A percentile compares a stretch with the other conserved stretches of the same genome.
phyloP scores from a whole-genome alignment of 2,888 invertebrate species.

The Lagria hirta region DNA sequence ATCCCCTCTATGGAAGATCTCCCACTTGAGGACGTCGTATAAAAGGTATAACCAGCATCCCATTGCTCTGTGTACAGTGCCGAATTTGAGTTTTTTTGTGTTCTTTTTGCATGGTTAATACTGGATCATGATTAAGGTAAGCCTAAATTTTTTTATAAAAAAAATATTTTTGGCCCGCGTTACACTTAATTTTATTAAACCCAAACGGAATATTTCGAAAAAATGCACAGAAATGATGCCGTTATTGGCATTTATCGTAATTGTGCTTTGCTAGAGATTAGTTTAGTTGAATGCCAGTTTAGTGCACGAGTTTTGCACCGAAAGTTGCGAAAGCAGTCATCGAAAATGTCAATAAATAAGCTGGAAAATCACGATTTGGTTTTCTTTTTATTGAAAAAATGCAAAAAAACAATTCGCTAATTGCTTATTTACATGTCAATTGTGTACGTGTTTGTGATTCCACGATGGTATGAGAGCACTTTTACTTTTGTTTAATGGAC shows the following conservation, averaged over 20 bases:
- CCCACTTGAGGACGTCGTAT: slow-evolving; percentile 47
- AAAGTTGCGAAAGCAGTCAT: slow-evolving; percentile 14
- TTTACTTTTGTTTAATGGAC: too few species aligned
- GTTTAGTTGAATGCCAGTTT: slow-evolving; percentile 19
- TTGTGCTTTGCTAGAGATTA: slow-evolving; percentile 15
- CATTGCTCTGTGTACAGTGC: slow-evolving; percentile 43
- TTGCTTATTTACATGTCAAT: too few species aligned
- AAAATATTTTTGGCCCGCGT: background rate
- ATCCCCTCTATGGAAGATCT: slow-evolving; percentile 44
- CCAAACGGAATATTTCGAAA: slow-evolving; percentile 1
- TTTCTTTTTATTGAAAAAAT: too few species aligned
- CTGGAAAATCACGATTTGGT: background rate
- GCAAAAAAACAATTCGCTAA: too few species aligned
- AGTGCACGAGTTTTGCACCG: slow-evolving; percentile 18
- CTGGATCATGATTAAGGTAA: slow-evolving; percentile 37
- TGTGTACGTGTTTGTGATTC: too few species aligned
- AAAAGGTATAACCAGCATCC: slow-evolving; percentile 50
- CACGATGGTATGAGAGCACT: too few species aligned
- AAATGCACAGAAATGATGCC: background rate
- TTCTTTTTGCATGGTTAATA: slow-evolving; percentile 29
- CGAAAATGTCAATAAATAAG: slow-evolving; percentile 18
- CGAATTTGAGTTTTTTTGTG: slow-evolving; percentile 38
- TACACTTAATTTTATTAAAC: background rate
- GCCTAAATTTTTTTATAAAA: slow-evolving; percentile 3
- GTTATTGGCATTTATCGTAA: slow-evolving; percentile 15